phyloP scores from a whole-genome alignment of 2,113 vertebrate genomes.

The Ellobius talpinus region DNA sequence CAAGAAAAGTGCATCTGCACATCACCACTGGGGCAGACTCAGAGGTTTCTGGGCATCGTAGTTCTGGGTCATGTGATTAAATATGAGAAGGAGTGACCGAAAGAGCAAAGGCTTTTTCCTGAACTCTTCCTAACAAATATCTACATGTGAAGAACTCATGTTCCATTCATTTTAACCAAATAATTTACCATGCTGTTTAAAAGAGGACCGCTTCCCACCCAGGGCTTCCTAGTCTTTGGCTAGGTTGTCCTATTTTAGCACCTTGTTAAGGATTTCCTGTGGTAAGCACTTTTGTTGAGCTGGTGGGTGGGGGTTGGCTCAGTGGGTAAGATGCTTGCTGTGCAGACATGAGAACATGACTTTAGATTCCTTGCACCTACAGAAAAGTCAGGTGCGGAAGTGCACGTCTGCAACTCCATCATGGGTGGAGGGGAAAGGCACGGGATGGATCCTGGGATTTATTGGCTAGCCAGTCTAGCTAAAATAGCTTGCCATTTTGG shows the following conservation, averaged over 20 bases:
- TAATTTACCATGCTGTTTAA: neutral
- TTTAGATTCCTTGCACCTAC: neutral
- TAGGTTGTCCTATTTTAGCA: slow-evolving; percentile 16
- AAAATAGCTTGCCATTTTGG: neutral
- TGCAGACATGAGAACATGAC: no score
- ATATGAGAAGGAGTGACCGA: neutral
- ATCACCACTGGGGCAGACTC: neutral
- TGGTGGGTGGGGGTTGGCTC: no score
- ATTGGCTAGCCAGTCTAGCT: neutral
- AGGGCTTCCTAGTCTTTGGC: neutral
- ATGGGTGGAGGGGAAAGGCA: no score
- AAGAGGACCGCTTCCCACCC: neutral
- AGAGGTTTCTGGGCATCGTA: neutral
- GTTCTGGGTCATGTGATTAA: neutral
- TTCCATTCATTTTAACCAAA: slow-evolving; percentile 37
- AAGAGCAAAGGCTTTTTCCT: neutral
- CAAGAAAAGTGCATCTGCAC: neutral
- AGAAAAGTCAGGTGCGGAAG: neutral
- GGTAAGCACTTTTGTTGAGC: neutral
- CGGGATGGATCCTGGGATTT: no score
- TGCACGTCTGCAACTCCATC: neutral
- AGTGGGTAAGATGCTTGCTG: neutral
- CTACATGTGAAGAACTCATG: neutral
- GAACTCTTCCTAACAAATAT: slow-evolving; percentile 12
- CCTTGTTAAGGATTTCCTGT: neutral